These are phyloP conservation scores for Drosophila punjabiensis DNA, from an alignment of 1,140 invertebrate genomes.

Conservation along the genomic window DNA sequence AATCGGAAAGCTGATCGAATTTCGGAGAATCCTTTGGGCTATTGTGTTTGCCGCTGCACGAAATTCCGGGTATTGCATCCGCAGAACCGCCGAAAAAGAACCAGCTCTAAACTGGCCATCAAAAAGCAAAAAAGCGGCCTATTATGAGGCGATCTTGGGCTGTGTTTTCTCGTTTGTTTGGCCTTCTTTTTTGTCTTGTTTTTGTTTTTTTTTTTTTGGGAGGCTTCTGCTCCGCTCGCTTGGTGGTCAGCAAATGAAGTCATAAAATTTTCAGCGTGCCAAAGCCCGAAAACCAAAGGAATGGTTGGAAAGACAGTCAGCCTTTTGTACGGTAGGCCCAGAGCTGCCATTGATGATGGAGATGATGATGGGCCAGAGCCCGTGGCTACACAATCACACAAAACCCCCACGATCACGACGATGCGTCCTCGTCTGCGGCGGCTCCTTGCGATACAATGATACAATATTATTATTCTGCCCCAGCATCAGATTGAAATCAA, in stretches of 20 bases:
- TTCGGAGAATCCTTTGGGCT: conserved; percentile 79
- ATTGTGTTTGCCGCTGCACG: conserved; percentile 74
- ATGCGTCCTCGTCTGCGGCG: conserved; percentile 55
- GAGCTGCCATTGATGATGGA: conserved; percentile 81
- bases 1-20: conserved; percentile 69
- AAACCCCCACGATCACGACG: conserved; percentile 56
- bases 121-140: conserved; percentile 48
- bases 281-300: conserved; percentile 47
- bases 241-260: conserved; percentile 82
- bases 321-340: conserved; percentile 71
- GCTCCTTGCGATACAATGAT: conserved; percentile 81
- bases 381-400: conserved; percentile 43
- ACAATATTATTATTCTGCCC: conserved; percentile 81
- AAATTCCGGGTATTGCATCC: conserved; percentile 77
- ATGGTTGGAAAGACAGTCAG: conserved; percentile 21
- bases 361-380: conserved; percentile 65
- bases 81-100: conserved; percentile 42
- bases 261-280: conserved; percentile 84
- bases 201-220: conserved; percentile 43
- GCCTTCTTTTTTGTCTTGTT: conserved; percentile 7
- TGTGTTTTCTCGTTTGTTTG: conserved; percentile 41
- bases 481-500: conserved; percentile 81
- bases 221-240: conserved; percentile 53
- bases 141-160: conserved; percentile 66
- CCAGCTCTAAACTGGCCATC: conserved; percentile 48